Evolutionary conservation across 2,888 invertebrate genomes (phyloP).

Genomic region (Drosophila diplacantha): DNA sequence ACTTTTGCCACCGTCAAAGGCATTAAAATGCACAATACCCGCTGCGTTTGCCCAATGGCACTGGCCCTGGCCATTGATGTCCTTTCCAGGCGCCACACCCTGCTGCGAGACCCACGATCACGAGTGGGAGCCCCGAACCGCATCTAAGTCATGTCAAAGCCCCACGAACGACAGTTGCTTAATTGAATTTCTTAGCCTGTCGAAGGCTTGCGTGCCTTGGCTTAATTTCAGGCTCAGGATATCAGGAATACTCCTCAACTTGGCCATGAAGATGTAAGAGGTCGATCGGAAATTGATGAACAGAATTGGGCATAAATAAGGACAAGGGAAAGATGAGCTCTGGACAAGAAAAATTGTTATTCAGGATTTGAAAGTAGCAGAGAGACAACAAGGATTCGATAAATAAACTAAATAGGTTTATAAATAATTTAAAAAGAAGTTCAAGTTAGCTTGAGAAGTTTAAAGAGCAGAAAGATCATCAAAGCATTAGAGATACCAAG

Average conservation of each 20-base stretch:
- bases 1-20: conserved; percentile 21
- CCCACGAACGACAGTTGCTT: conserved; percentile 55
- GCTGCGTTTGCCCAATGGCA: conserved; percentile 50
- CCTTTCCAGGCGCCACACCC: conserved; percentile 63
- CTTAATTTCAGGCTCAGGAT: conserved; percentile 12
- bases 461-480: neutral
- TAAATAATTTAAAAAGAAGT: neutral
- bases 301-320: conserved; percentile 9
- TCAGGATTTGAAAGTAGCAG: neutral
- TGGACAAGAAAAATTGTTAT: neutral
- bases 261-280: conserved; percentile 27
- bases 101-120: conserved; percentile 46
- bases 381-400: too few species aligned
- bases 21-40: conserved; percentile 67
- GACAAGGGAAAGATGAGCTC: conserved; percentile 1
- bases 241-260: conserved; percentile 8
- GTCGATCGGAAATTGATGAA: conserved; percentile 12
- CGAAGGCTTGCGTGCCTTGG: conserved; percentile 20
- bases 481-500: neutral
- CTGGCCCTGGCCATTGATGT: conserved; percentile 27
- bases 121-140: conserved; percentile 37
- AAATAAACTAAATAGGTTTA: neutral
- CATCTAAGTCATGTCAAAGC: conserved; percentile 61
- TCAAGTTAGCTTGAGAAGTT: neutral
- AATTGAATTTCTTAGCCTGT: conserved; percentile 55